Percentiles rank a stretch among this genome's conserved stretches.
Evolutionary conservation across 2,113 vertebrate species (phyloP).

Genomic region (Chlorodrepanis virens): DNA sequence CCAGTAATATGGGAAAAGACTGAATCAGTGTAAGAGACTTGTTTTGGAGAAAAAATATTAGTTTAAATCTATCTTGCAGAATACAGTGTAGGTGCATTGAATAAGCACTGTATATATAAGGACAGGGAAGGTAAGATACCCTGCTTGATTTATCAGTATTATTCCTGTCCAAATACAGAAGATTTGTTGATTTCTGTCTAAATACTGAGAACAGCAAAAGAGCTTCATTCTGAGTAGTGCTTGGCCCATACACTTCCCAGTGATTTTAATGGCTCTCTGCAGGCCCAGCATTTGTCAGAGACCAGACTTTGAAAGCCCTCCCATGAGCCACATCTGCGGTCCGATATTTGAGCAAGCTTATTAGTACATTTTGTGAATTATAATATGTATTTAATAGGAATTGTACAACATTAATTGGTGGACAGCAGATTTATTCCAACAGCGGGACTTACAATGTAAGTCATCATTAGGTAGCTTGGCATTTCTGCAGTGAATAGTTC

Average conservation of each 20-base stretch:
- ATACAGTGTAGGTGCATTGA: neutral
- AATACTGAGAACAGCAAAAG: neutral
- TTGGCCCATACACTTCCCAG: neutral
- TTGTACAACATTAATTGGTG: conserved; percentile 56
- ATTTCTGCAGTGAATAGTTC: conserved; percentile 58
- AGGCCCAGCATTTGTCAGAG: conserved; percentile 48
- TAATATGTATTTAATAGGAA: conserved; percentile 53
- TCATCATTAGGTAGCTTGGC: conserved; percentile 55
- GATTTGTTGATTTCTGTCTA: neutral
- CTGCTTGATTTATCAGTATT: neutral
- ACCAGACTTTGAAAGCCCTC: conserved; percentile 37
- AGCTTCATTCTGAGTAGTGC: neutral
- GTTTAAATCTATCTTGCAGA: neutral
- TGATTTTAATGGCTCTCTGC: conserved; percentile 30
- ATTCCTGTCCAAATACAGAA: neutral
- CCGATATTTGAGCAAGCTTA: conserved; percentile 22
- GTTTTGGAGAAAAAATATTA: neutral
- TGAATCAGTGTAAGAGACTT: neutral
- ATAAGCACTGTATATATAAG: neutral
- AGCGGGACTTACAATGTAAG: conserved; percentile 29
- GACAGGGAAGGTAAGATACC: neutral
- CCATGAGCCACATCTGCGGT: conserved; percentile 33
- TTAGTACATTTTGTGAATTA: conserved; percentile 54
- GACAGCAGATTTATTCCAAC: conserved; percentile 61
- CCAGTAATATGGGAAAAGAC: neutral